Evolutionary conservation across 2,888 invertebrate genomes (phyloP).

Genomic region (Cenopis cana): DNA sequence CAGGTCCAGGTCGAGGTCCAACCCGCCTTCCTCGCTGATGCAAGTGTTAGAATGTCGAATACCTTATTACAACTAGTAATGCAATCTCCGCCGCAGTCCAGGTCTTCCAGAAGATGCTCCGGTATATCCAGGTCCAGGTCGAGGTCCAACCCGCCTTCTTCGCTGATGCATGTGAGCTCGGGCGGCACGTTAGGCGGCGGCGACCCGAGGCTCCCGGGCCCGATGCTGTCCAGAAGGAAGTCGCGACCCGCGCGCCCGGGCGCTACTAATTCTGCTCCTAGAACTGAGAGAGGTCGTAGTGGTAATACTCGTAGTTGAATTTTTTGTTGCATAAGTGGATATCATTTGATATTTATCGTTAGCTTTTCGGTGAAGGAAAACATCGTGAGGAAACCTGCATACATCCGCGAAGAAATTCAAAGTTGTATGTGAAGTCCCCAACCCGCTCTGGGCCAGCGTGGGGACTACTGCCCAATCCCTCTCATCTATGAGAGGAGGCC

Average conservation of each 20-base stretch:
- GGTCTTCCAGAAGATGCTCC: conserved; percentile 90
- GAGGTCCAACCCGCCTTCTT: conserved; percentile 93
- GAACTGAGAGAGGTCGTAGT: conserved; percentile 58
- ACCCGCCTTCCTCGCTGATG: conserved; percentile 93
- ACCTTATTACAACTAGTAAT: conserved; percentile 94
- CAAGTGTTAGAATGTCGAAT: conserved; percentile 68
- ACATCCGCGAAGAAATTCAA: too few species aligned
- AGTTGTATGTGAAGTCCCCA: too few species aligned
- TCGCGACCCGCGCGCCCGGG: conserved; percentile 76
- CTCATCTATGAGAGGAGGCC: too few species aligned
- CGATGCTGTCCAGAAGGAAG: conserved; percentile 73
- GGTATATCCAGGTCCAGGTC: conserved; percentile 88
- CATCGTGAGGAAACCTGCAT: too few species aligned
- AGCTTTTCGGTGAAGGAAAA: too few species aligned
- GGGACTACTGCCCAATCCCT: too few species aligned
- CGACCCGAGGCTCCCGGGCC: conserved; percentile 76
- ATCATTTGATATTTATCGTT: too few species aligned
- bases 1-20: conserved; percentile 91
- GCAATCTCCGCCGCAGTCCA: conserved; percentile 92
- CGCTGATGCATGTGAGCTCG: conserved; percentile 93
- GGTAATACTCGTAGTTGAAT: too few species aligned
- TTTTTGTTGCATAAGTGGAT: too few species aligned
- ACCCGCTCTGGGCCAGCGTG: too few species aligned
- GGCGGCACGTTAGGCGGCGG: conserved; percentile 84
- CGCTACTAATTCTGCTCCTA: conserved; percentile 80